Evolutionary conservation across 2,797 vertebrate genomes (phyloP), one percentile per base, ranked within the genome.

Genomic region (Rhadinocentrus ornatus): DNA sequence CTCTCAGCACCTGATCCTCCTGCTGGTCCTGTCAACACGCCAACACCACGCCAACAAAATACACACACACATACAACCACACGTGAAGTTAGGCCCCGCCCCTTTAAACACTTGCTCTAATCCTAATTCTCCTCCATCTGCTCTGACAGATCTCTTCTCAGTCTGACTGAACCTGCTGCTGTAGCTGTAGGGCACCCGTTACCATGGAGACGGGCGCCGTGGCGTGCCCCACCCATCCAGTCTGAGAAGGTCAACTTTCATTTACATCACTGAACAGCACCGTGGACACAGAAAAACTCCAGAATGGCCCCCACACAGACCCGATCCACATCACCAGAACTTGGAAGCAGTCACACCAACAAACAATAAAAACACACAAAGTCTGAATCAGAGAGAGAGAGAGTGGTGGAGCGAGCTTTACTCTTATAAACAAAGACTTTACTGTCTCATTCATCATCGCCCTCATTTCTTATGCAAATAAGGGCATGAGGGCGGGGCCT

Each of bases 1-100:
- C 65, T 75, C 62, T 78, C 82, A 81, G 46, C 82, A 82, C 75
- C 79, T 68, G 73, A 67, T 57, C 31, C 18, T 59, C 20, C n/a
- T 39, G 52, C 58, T 61, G 57, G 50, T 29, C n/a, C 37, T 58
- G 66, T 57, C 16, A 26, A 52, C 57, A 62, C 34, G 39, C 32
- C 44, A 20, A 9, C 34, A 54, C 20, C 54, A 46, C 4, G n/a
- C 27, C 52, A 54, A 1, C 12, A 13, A 54, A 10, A 54, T 26
- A 54, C 16, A 62, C 41, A 31, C 44, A 46, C 60, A 31, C 34
- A 37, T 37, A 55, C 12, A 58, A 22, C 7, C 12, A 35, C 69
- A 22, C 35, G 11, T 34, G 22, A 2, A 50, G 35, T 53, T 27
- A 53, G 2, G 24, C 22, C 24, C 50, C 32, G 31, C 41, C 41